A percentile compares a stretch with the other conserved stretches of the same genome.
Evolutionary conservation across 2,113 vertebrate species (phyloP).

Genomic region (Pyrgilauda ruficollis): DNA sequence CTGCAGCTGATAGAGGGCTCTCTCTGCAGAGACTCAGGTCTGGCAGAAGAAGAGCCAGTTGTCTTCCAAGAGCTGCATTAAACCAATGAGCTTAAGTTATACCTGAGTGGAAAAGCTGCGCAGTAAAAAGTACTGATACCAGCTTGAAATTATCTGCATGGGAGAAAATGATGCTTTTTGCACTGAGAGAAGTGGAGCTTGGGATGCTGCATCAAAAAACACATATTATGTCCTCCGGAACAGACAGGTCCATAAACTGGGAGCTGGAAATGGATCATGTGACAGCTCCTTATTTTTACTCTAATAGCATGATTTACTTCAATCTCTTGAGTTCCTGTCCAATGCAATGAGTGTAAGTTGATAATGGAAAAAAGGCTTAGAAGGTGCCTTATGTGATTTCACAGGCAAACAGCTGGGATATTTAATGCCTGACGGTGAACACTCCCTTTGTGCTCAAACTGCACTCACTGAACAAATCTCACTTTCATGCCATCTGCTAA

Average conservation of each 20-base stretch:
- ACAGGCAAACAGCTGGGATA: neutral
- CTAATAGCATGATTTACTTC: neutral
- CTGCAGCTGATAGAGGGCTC: neutral
- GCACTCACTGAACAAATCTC: neutral
- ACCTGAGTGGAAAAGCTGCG: neutral
- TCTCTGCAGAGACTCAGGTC: neutral
- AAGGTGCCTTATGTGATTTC: neutral
- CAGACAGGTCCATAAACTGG: neutral
- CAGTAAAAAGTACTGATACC: neutral
- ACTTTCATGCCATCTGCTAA: neutral
- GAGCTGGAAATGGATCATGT: neutral
- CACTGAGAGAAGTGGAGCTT: neutral
- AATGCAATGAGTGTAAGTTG: neutral
- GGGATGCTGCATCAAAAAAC: neutral
- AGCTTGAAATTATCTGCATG: neutral
- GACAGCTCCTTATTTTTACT: neutral
- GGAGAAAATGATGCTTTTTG: neutral
- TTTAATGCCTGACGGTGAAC: neutral
- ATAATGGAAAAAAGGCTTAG: neutral
- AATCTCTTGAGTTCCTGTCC: neutral
- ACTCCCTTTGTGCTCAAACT: neutral
- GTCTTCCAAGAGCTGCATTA: neutral
- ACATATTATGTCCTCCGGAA: neutral
- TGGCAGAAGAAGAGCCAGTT: neutral
- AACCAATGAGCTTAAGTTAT: neutral